phyloP scores from a whole-genome alignment of 2,113 vertebrate genomes.

The Chelonoidis abingdonii region DNA sequence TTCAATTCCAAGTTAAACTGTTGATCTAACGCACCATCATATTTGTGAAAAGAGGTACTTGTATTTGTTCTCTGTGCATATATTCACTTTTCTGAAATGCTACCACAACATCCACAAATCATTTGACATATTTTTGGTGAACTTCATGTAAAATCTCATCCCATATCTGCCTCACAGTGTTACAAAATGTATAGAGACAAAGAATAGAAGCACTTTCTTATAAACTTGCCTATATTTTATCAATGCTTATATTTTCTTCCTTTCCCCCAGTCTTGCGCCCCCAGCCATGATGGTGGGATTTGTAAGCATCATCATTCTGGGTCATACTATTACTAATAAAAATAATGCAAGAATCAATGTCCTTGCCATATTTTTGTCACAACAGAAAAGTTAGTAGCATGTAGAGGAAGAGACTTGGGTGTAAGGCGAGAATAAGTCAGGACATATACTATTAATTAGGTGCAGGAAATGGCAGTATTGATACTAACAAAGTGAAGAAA shows the following conservation, averaged over 20 bases:
- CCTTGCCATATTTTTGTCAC: background rate
- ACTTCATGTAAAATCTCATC: background rate
- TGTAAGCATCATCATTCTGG: constrained; percentile 31
- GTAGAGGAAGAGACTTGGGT: background rate
- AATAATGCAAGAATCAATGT: constrained; percentile 31
- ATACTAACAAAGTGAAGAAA: constrained; percentile 33
- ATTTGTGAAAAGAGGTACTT: background rate
- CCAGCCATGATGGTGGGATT: background rate
- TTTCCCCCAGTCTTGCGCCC: background rate
- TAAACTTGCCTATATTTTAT: constrained; percentile 19
- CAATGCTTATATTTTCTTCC: background rate
- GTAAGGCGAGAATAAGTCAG: constrained; percentile 42
- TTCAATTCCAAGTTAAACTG: constrained; percentile 9
- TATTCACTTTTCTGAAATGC: background rate
- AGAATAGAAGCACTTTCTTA: background rate
- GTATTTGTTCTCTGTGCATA: background rate
- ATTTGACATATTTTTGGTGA: background rate
- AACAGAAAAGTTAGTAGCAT: background rate
- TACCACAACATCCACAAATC: background rate
- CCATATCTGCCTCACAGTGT: background rate
- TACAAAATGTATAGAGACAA: background rate
- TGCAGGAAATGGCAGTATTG: constrained; percentile 1
- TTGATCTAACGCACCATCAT: background rate
- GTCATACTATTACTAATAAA: constrained; percentile 15
- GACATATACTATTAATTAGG: background rate